Conservation (phyloP, 2,888 invertebrate genomes). For the Orthonychiurus folsomi region DNA sequence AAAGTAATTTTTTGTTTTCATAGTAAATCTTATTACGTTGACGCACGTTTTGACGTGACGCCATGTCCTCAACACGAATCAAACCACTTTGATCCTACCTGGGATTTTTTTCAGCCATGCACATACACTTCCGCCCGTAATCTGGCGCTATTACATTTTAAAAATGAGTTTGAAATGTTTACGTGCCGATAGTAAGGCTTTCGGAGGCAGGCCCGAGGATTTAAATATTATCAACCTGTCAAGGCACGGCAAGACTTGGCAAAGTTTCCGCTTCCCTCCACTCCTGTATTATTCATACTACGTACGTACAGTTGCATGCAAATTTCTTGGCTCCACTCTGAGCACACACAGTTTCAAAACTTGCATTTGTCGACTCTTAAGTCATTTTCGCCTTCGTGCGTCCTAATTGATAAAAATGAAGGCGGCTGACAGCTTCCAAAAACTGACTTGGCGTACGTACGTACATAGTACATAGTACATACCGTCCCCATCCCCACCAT, state of each 20-base stretch:
- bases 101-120: too few relatives aligned
- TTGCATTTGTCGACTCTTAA: not conserved
- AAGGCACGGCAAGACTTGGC: not conserved
- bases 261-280: not conserved
- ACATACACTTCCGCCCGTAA: too few relatives aligned
- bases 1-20: too few relatives aligned
- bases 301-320: not conserved
- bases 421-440: not conserved
- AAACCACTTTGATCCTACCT: too few relatives aligned
- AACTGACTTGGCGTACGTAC: not conserved
- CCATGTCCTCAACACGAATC: too few relatives aligned
- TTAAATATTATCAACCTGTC: not conserved
- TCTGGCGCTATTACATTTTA: too few relatives aligned
- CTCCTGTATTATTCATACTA: not conserved
- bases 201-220: not conserved
- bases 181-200: not conserved
- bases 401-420: slow-evolving; percentile 1
- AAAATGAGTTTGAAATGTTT: too few relatives aligned
- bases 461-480: not conserved
- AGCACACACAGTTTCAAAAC: too few relatives aligned
- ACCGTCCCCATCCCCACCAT: too few relatives aligned
- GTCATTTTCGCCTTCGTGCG: not conserved
- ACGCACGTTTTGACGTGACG: too few relatives aligned
- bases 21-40: too few relatives aligned
- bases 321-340: too few relatives aligned